Evolutionary conservation across 2,797 vertebrate species (phyloP), one percentile per base, ranked within the genome.

Genomic region (Calcarius lapponicus): DNA sequence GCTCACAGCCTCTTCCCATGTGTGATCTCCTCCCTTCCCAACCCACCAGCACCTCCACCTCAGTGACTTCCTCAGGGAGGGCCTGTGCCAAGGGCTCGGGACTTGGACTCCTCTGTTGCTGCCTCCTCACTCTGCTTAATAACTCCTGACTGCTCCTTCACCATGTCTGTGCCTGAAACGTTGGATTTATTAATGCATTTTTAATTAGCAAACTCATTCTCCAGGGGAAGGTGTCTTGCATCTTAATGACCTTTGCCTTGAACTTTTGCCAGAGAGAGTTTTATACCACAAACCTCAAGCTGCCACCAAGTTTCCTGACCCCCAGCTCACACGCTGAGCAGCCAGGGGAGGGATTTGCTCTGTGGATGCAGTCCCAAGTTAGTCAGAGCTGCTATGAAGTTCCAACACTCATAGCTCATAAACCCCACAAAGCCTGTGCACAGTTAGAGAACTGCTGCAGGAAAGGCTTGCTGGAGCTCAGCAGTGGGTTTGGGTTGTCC

Each of bases 101-200:
- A 10, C 34, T 32, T 36, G 13, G 57, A 38, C 47, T 86, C 0
- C 0, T 7, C 50, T 47, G 13, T 2, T 50, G 5, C 76, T 88
- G 60, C 74, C 84, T 95, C 71, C 88, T 88, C 74, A 25, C 80
- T 86, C 25, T 21, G 45, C 65, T 82, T 90, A 79, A 76, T 19
- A 80, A 76, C 71, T 91, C 48, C 93, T 60, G 71, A 60, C 64
- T 70, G 86, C 66, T 81, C 66, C 56, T 42, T 79, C 60, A 36
- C 60, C 8, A 1, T 8, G 28, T 13, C 89, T 75, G 7, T 34
- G 53, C 65, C 70, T 0, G 4, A 80, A 87, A 43, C 13, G 1
- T n/a, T 73, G 84, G 69, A 87, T 93, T 94, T 92, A 96, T 95
- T 92, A 95, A 92, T 87, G 94, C 67, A 71, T 85, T 96, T 96